Evolutionary conservation across 2,113 vertebrate species (phyloP).

Genomic region (Carassius gibelio): DNA sequence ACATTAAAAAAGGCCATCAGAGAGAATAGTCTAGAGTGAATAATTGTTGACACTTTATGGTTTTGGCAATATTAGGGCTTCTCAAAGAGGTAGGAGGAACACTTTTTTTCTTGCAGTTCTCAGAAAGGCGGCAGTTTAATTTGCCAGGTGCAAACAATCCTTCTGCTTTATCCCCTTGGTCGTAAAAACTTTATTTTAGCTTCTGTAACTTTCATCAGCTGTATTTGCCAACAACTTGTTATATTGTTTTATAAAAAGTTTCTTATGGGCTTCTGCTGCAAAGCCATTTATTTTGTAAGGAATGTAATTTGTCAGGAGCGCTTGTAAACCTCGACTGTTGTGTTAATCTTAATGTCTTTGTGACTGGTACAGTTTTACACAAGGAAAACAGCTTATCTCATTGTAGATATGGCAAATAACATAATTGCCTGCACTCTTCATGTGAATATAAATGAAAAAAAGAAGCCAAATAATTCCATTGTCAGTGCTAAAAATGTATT

Average conservation of each 20-base stretch:
- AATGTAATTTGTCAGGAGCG: neutral
- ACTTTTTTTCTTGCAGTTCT: neutral
- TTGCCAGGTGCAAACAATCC: neutral
- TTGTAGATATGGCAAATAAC: neutral
- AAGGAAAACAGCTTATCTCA: neutral
- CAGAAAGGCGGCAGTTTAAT: neutral
- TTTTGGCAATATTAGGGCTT: neutral
- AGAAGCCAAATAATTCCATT: neutral
- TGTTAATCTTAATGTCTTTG: neutral
- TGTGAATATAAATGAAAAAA: neutral
- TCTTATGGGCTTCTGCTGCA: neutral
- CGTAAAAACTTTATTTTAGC: neutral
- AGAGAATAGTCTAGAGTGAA: neutral
- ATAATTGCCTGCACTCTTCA: neutral
- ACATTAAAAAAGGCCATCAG: neutral
- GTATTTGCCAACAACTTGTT: neutral
- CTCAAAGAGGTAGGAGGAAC: neutral
- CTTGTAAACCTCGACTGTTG: neutral
- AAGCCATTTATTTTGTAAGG: slow-evolving; percentile 9
- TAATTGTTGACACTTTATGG: neutral
- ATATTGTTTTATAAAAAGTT: neutral
- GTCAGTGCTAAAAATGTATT: neutral
- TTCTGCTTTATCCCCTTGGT: neutral
- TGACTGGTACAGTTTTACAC: neutral
- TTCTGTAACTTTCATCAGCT: neutral